Conservation (phyloP, 2,888 invertebrate genomes). For the Euplagia quadripunctaria region DNA sequence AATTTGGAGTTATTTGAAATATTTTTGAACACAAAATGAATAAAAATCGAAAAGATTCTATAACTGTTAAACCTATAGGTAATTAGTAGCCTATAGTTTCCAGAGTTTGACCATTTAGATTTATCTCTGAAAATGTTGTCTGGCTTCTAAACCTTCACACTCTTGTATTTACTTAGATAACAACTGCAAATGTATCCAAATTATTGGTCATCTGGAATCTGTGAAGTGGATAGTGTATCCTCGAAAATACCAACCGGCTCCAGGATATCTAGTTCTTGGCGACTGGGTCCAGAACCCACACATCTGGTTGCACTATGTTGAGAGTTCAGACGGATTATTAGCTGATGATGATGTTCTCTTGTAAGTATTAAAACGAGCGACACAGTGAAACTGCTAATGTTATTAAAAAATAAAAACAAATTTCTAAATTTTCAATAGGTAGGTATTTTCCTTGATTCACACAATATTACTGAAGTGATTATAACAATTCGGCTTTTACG, state of each 20-base stretch:
- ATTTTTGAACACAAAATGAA: constrained; percentile 3
- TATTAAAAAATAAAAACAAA: not conserved
- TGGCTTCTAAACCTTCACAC: not conserved
- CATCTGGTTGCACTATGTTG: constrained; percentile 75
- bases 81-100: not conserved
- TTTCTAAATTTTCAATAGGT: too few relatives aligned
- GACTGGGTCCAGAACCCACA: constrained; percentile 70
- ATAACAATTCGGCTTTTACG: too few relatives aligned
- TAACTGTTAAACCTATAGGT: not conserved
- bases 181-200: constrained; percentile 69
- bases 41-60: not conserved
- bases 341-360: constrained; percentile 71
- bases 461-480: too few relatives aligned
- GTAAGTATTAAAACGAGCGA: constrained; percentile 52
- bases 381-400: not conserved
- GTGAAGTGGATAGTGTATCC: constrained; percentile 64
- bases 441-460: too few relatives aligned
- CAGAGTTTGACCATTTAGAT: not conserved
- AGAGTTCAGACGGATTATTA: constrained; percentile 68
- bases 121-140: not conserved
- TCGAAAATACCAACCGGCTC: constrained; percentile 58
- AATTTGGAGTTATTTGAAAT: not conserved
- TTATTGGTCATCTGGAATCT: constrained; percentile 70
- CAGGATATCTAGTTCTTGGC: constrained; percentile 63
- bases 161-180: constrained; percentile 31